phyloP scores from a whole-genome alignment of 2,888 invertebrate genomes.

The Meteorus cinctellus region DNA sequence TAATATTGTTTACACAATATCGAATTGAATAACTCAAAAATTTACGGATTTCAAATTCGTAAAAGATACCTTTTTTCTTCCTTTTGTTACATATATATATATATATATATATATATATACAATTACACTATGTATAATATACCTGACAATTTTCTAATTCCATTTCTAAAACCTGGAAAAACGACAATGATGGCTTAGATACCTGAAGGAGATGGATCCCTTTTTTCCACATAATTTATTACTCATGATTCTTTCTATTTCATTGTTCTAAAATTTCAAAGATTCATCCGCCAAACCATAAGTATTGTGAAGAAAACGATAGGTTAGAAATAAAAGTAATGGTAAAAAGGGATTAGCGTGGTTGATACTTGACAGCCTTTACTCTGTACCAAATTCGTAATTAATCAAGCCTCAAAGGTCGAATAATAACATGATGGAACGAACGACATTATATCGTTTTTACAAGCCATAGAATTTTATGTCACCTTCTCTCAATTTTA shows the following conservation, averaged over 20 bases:
- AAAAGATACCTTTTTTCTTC: not conserved
- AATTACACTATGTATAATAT: conserved; percentile 18
- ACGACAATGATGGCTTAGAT: conserved; percentile 48
- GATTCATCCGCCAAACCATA: conserved; percentile 51
- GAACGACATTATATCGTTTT: conserved; percentile 2
- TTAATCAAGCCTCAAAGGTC: conserved; percentile 68
- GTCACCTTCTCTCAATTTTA: conserved; percentile 6
- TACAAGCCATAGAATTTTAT: not conserved
- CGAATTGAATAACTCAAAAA: not conserved
- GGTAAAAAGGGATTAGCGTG: conserved; percentile 35
- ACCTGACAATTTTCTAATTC: conserved; percentile 58
- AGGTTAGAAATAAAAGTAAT: conserved; percentile 33
- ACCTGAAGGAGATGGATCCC: conserved; percentile 54
- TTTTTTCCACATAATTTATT: conserved; percentile 66
- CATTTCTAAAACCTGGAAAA: conserved; percentile 37
- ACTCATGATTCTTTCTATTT: conserved; percentile 58
- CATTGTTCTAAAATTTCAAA: conserved; percentile 62
- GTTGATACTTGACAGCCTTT: conserved; percentile 55
- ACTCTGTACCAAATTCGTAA: conserved; percentile 56
- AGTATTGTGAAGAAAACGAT: conserved; percentile 30
- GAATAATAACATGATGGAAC: conserved; percentile 52
- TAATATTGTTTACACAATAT: not conserved
- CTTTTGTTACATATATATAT: not conserved
- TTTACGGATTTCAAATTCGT: not conserved
- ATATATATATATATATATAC: not conserved